Evolutionary conservation across 1,140 invertebrate genomes (phyloP).

Genomic region (Thalassaphorura encarpata): DNA sequence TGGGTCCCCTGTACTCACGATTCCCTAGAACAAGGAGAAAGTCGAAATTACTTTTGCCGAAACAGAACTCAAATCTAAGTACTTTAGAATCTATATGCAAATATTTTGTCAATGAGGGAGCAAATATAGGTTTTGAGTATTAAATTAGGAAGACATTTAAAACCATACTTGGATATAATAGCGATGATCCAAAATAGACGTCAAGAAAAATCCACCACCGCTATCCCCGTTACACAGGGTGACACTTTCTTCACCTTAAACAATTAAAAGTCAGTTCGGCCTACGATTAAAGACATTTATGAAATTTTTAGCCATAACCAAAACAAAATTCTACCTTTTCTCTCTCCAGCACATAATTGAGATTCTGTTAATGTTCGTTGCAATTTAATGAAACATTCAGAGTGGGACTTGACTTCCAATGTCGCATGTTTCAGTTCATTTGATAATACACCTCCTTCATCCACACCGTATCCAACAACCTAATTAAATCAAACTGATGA

Average conservation of each 20-base stretch:
- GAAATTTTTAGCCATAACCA: too few species aligned
- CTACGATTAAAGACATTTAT: too few species aligned
- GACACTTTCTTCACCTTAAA: background rate
- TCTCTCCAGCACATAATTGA: background rate
- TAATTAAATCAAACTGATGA: background rate
- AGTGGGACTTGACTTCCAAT: background rate
- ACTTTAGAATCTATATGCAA: too few species aligned
- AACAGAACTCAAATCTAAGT: too few species aligned
- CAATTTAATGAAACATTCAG: background rate
- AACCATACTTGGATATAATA: constrained; percentile 2
- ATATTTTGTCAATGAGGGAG: too few species aligned
- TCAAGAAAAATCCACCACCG: background rate
- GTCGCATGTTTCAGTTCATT: background rate
- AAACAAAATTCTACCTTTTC: background rate
- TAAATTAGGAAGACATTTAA: too few species aligned
- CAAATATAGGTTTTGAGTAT: too few species aligned
- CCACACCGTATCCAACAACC: background rate
- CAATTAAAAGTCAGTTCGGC: too few species aligned
- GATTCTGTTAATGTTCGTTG: background rate
- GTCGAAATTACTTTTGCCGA: background rate
- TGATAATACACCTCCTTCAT: background rate
- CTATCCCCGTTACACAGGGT: background rate
- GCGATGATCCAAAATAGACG: background rate
- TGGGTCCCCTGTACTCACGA: constrained; percentile 2
- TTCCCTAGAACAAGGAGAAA: background rate